Evolutionary conservation across 1,140 invertebrate species (phyloP), one percentile per base, ranked within the genome.

Genomic region (Eurosta solidaginis): DNA sequence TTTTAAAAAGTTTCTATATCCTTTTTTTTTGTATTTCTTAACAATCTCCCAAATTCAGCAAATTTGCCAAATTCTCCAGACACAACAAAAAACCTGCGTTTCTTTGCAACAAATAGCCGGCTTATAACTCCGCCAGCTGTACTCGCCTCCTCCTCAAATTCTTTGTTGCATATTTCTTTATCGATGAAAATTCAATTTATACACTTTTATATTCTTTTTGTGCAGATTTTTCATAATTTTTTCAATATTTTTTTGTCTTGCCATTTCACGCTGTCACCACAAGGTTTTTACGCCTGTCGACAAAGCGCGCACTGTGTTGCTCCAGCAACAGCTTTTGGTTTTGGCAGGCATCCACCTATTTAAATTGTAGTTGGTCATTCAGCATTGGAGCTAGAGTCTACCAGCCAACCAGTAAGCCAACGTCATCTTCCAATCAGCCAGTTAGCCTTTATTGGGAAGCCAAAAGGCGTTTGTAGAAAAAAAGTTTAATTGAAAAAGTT

Each of bases 401-500:
- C 7, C 14, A 47, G 45, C n/a, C 45, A 47, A 4, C 45, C 45
- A 47, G 45, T 47, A 12, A 17, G n/a, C 4, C 59, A 22, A 1
- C 59, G 7, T n/a, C n/a, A n/a, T n/a, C n/a, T n/a, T 40, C 59
- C 59, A 68, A 68, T 33, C 59, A 42, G 20, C 4, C 36, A 22
- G 17, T 40, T 68, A 68, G 59, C 40, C 59, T 22, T 22, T 7
- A 27, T 68, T 42, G 12, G 10, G 14, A 7, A 33, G 9, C 22
- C 36, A 68, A 63, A 63, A 36, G 17, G 3, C 29, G 33, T 27
- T 36, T n/a, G n/a, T n/a, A 10, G 54, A 33, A 36, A 63, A 63
- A 42, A 68, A 42, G 59, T 68, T 68, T 68, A 68, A 68, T 68
- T 68, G 59, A 68, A 68, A 68, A 68, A 68, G 59, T 68, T 68